phyloP scores from a whole-genome alignment of 1,140 invertebrate species.

The Musca vetustissima region DNA sequence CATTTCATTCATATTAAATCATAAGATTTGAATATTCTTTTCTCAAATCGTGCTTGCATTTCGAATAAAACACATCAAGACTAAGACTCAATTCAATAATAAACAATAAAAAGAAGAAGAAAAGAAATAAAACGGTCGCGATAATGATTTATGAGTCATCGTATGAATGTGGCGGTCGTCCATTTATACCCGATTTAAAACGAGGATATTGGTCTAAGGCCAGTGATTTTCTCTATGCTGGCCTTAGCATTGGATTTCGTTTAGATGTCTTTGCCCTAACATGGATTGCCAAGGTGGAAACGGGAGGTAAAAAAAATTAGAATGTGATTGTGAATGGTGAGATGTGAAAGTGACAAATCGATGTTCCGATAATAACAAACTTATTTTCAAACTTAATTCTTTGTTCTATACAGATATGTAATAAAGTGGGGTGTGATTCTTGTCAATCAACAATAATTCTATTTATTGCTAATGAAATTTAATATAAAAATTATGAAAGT shows the following conservation, averaged over 20 bases:
- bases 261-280: conserved; percentile 34
- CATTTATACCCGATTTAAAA: conserved; percentile 40
- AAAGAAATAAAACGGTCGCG: not conserved
- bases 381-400: no score
- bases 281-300: not conserved
- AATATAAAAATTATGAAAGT: no score
- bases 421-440: no score
- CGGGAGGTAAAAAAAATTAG: conserved; percentile 18
- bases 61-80: no score
- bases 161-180: conserved; percentile 43
- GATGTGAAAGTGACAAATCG: not conserved
- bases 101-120: not conserved
- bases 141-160: conserved; percentile 47
- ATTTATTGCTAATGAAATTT: no score
- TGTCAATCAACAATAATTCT: no score
- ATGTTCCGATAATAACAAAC: no score
- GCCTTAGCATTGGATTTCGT: conserved; percentile 42
- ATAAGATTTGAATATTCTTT: no score
- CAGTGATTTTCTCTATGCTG: conserved; percentile 41
- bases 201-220: conserved; percentile 48
- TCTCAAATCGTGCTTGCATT: no score
- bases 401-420: no score
- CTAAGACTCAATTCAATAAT: not conserved
- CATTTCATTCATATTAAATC: no score
- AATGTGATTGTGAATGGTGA: not conserved